Conservation (phyloP, 2,888 invertebrate genomes). For the Steromphala cineraria region DNA sequence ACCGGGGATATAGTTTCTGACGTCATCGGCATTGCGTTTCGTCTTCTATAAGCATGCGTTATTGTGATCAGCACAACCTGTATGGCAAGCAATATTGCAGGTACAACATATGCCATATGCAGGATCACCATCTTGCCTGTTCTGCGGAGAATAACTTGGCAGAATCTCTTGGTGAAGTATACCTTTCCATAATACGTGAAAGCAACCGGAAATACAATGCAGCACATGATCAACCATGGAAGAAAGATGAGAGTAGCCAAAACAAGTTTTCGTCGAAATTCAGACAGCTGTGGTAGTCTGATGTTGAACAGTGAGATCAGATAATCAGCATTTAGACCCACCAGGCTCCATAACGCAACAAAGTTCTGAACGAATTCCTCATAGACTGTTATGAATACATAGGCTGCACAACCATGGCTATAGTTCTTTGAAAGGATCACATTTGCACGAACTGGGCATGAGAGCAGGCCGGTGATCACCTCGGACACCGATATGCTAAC, state of each 20-base stretch:
- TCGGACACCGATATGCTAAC: background rate
- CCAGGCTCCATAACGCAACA: background rate
- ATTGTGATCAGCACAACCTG: background rate
- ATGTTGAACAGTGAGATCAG: background rate
- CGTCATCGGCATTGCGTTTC: background rate
- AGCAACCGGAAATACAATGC: background rate
- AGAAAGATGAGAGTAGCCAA: background rate
- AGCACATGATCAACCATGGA: background rate
- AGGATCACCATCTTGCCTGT: background rate
- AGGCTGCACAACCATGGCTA: background rate
- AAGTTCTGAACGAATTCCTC: background rate
- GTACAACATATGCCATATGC: background rate
- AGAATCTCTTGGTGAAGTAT: background rate
- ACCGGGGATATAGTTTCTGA: background rate
- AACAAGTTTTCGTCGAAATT: background rate
- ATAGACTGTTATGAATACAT: background rate
- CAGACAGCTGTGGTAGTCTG: background rate
- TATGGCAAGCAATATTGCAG: background rate
- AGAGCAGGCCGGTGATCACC: background rate
- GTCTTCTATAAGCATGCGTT: background rate
- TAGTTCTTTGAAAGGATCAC: background rate
- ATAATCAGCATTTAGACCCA: background rate
- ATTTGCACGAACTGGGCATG: background rate
- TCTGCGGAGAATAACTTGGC: background rate
- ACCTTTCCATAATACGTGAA: background rate